A percentile compares a stretch with the other conserved stretches of the same genome.
Conservation (phyloP, 2,797 vertebrate genomes). For the Ara ararauna region DNA sequence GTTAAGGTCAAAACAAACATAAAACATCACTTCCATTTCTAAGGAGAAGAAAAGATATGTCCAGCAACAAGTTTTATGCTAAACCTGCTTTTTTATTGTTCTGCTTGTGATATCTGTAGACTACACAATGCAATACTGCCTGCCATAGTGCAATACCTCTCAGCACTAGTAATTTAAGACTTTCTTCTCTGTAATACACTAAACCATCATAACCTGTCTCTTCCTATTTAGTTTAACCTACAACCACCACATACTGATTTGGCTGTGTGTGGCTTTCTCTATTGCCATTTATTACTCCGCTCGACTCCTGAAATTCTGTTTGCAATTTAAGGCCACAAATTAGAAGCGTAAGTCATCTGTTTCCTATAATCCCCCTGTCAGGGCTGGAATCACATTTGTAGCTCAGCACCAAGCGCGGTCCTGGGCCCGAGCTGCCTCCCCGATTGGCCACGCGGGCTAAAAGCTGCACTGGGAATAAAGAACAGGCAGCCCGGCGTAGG, state of each 20-base stretch:
- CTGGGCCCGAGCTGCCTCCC: constrained; percentile 76
- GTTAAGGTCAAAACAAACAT: constrained; percentile 83
- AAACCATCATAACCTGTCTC: constrained; percentile 91
- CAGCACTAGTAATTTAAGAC: constrained; percentile 89
- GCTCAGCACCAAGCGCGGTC: constrained; percentile 81
- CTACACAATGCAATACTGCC: constrained; percentile 83
- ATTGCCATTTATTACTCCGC: constrained; percentile 91
- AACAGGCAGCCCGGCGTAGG: constrained; percentile 51
- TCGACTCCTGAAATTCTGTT: constrained; percentile 98
- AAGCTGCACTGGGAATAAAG: constrained; percentile 75
- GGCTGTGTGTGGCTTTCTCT: constrained; percentile 88
- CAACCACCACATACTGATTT: constrained; percentile 86
- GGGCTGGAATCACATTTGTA: constrained; percentile 88
- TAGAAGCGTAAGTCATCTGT: constrained; percentile 99
- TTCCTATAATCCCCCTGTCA: constrained; percentile 98
- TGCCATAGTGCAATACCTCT: constrained; percentile 81
- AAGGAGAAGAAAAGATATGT: constrained; percentile 61
- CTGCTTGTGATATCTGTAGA: constrained; percentile 79
- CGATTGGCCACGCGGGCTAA: constrained; percentile 77
- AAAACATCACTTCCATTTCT: constrained; percentile 77
- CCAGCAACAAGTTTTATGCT: constrained; percentile 83
- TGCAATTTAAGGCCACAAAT: constrained; percentile 99
- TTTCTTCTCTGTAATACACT: constrained; percentile 88
- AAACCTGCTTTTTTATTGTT: constrained; percentile 83
- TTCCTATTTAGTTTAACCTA: constrained; percentile 91